A percentile compares a stretch with the other conserved stretches of the same genome.
Evolutionary conservation across 2,888 invertebrate species (phyloP).

Genomic region (Tenthredo mesomela): DNA sequence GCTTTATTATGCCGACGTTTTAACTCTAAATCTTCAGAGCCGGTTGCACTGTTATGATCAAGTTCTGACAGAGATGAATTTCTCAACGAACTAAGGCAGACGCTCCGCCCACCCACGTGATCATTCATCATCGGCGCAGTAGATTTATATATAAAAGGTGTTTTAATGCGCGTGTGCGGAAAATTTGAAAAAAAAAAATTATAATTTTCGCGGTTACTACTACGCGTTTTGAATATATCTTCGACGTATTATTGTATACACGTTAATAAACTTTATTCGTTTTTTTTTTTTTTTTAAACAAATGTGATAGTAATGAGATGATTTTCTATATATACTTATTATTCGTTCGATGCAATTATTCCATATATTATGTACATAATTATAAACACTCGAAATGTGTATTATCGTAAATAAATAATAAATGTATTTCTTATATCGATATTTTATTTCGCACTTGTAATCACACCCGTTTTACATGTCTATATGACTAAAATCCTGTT

Average conservation of each 20-base stretch:
- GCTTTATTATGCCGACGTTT: constrained; percentile 15
- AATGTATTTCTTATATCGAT: not conserved
- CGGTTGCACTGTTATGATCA: not conserved
- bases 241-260: too few species aligned
- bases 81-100: not conserved
- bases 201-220: not conserved
- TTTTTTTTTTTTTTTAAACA: too few species aligned
- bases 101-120: constrained; percentile 43
- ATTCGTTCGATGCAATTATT: too few species aligned
- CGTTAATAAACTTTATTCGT: too few species aligned
- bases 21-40: not conserved
- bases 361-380: too few species aligned
- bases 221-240: too few species aligned
- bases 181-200: constrained; percentile 9
- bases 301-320: not conserved
- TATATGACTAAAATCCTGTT: not conserved
- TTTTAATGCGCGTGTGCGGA: not conserved
- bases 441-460: too few species aligned
- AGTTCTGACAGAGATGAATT: not conserved
- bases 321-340: too few species aligned
- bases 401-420: not conserved
- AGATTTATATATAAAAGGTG: not conserved
- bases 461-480: not conserved
- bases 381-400: not conserved
- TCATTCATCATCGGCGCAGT: constrained; percentile 33